Evolutionary conservation across 2,888 invertebrate genomes (phyloP).

Genomic region (Liposcelis brunnea): DNA sequence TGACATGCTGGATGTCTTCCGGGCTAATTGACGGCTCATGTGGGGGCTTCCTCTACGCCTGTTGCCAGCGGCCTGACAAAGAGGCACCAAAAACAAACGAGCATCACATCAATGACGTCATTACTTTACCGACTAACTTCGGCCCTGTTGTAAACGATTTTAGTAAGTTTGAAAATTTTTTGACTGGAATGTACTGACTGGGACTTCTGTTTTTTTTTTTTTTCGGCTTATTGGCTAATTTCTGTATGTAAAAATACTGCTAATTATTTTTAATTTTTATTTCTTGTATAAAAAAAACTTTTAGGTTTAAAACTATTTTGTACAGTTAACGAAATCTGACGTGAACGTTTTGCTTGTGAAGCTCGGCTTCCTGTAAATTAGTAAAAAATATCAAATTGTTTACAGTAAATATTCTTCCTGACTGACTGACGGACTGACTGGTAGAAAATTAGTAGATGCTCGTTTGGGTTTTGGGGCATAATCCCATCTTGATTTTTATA

Average conservation of each 20-base stretch:
- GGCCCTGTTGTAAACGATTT: conserved; percentile 63
- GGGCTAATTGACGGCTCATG: conserved; percentile 74
- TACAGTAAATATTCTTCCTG: neutral
- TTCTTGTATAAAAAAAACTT: too few species aligned
- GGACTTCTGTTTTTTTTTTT: too few species aligned
- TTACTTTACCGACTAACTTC: conserved; percentile 40
- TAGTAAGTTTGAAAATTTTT: conserved; percentile 39
- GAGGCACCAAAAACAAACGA: conserved; percentile 20
- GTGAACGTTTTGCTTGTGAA: conserved; percentile 6
- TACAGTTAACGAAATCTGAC: too few species aligned
- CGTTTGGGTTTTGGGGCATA: neutral
- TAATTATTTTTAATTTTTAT: too few species aligned
- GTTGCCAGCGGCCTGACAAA: conserved; percentile 51
- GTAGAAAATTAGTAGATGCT: conserved; percentile 6
- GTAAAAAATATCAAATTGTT: neutral
- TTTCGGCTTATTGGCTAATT: too few species aligned
- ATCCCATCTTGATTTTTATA: too few species aligned
- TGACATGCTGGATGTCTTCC: conserved; percentile 80
- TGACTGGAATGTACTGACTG: too few species aligned
- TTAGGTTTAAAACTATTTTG: too few species aligned
- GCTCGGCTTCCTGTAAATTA: neutral
- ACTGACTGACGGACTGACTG: conserved; percentile 9
- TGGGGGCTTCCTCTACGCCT: conserved; percentile 60
- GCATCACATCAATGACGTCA: conserved; percentile 17
- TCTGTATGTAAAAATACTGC: too few species aligned